These are phyloP conservation scores for Argyresthia goedartella DNA, from an alignment of 2,888 invertebrate genomes.

Conservation along the genomic window DNA sequence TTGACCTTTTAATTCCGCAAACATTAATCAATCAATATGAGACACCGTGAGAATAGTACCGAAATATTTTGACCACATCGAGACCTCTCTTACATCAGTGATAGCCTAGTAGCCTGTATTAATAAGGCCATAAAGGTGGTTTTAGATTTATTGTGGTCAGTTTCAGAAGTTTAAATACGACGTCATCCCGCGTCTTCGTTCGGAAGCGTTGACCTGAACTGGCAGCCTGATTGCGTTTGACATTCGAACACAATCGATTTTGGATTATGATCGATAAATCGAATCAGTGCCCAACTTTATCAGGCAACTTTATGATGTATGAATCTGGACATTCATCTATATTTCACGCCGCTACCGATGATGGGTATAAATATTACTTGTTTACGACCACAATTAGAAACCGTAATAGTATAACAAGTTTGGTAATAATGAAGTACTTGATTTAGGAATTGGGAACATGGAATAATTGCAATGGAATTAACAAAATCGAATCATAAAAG, in stretches of 20 bases:
- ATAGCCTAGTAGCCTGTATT: background rate
- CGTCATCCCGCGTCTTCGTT: constrained; percentile 58
- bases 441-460: too few species aligned
- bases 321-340: too few species aligned
- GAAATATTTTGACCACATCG: background rate
- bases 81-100: background rate
- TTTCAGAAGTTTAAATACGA: constrained; percentile 4
- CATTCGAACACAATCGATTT: constrained; percentile 63
- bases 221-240: constrained; percentile 55
- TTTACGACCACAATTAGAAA: too few species aligned
- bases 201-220: constrained; percentile 62
- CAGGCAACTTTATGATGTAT: too few species aligned
- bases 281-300: background rate
- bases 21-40: background rate
- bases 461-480: too few species aligned
- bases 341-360: too few species aligned
- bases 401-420: too few species aligned
- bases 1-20: background rate
- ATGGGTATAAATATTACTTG: too few species aligned
- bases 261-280: constrained; percentile 6
- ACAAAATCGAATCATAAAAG: too few species aligned
- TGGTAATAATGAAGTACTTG: too few species aligned
- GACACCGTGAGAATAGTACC: background rate
- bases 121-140: background rate
- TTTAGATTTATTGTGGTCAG: background rate